Base-by-base conservation (phyloP, 2,888 invertebrate species). In the Eristalis pertinax region DNA sequence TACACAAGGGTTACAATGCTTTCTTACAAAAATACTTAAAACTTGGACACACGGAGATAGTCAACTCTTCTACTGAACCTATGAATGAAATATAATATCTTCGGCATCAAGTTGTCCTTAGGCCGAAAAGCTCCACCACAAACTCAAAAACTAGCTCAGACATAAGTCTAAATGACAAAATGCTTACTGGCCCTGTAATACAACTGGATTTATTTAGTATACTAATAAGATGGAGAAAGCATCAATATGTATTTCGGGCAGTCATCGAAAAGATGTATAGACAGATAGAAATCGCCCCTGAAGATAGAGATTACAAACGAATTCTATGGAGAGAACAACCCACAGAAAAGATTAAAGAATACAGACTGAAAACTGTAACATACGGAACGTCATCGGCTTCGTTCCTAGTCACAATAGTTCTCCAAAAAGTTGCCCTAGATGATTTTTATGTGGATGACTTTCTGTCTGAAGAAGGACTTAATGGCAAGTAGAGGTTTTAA, bases 231-330 rank as follows among this genome's bases (percentile, higher is more conserved):
- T 69, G 13, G 19, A 22, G 56, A 69, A 50, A 32, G 56, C 29
- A 69, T 24, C 22, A 43, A 38, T 68, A 29, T 38, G 38, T 38
- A 24, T 68, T 68, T 13, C 13, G 43, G 43, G 43, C 67, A n/a
- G 67, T 43, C 26, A 43, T 67, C 15, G 67, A 43, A 43, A 68
- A 68, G 43, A 50, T 68, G 68, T 50, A 19, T 15, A 24, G 50
- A n/a, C n/a, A 68, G 29, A 29, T 22, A 1, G 11, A 38, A 11
- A 38, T 38, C 35, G 62, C 29, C 19, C n/a, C 29, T 10, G 32
- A 63, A 63, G 63, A 63, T 35, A 35, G n/a, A 35, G 32, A n/a
- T 35, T 63, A 13, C 26, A 35, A 63, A 19, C 8, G 35, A 32
- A 63, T 63, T 35, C 35, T 38, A 11, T 32, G 11, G 35, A 38